Evolutionary conservation across 2,113 vertebrate genomes (phyloP).

Genomic region (Xenopus borealis): DNA sequence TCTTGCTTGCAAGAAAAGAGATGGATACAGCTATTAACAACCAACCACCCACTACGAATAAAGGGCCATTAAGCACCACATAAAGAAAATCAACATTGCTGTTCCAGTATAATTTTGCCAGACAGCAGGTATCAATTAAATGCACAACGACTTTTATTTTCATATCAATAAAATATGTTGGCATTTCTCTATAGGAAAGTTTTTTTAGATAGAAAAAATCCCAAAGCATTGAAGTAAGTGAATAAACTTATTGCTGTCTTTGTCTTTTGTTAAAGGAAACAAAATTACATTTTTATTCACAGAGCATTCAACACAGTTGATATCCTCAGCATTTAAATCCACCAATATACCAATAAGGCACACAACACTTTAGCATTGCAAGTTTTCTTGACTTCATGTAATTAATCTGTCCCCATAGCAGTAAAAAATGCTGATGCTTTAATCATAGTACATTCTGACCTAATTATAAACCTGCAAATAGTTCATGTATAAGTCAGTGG

Average conservation of each 20-base stretch:
- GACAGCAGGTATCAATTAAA: slow-evolving; percentile 41
- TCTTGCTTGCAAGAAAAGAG: slow-evolving; percentile 35
- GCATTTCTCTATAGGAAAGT: not conserved
- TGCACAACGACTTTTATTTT: slow-evolving; percentile 24
- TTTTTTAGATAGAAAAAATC: slow-evolving; percentile 24
- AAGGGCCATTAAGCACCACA: slow-evolving; percentile 28
- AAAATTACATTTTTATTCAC: slow-evolving; percentile 37
- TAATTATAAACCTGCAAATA: no score
- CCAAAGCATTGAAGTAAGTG: slow-evolving; percentile 26
- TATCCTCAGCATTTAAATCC: slow-evolving; percentile 24
- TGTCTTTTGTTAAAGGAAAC: slow-evolving; percentile 19
- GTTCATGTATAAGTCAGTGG: no score
- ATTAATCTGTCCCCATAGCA: not conserved
- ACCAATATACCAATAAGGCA: slow-evolving; percentile 33
- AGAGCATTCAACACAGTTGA: slow-evolving; percentile 28
- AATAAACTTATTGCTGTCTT: slow-evolving; percentile 26
- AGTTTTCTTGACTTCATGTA: slow-evolving; percentile 10
- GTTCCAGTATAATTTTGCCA: slow-evolving; percentile 19
- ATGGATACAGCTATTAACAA: slow-evolving; percentile 13
- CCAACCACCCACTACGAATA: not conserved
- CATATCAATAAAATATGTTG: slow-evolving; percentile 41
- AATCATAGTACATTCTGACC: no score
- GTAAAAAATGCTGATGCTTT: no score
- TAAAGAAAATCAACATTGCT: slow-evolving; percentile 28
- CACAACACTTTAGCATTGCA: slow-evolving; percentile 17